phyloP scores from a whole-genome alignment of 1,140 invertebrate species.

The Leptoteleia sp. region DNA sequence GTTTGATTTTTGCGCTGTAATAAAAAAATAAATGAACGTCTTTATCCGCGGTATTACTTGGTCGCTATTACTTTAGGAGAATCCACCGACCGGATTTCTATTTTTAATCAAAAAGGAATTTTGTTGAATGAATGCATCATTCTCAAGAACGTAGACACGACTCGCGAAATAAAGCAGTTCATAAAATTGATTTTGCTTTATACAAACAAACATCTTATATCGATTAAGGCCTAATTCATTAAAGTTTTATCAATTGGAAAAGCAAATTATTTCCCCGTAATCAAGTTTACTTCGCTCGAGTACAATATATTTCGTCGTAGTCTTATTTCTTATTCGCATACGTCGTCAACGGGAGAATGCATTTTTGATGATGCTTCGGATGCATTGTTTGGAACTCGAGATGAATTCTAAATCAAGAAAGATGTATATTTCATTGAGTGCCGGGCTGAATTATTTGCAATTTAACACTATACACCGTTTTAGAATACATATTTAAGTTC shows the following conservation, averaged over 20 bases:
- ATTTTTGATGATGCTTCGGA: conserved; percentile 12
- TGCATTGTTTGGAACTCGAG: conserved; percentile 27
- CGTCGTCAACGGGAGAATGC: no score
- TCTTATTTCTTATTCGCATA: no score
- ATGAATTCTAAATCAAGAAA: conserved; percentile 34
- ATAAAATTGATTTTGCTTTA: conserved; percentile 25
- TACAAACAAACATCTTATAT: no score
- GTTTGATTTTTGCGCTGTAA: no score
- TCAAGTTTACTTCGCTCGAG: no score
- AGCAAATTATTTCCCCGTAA: no score
- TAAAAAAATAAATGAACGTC: no score
- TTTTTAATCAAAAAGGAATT: conserved; percentile 34
- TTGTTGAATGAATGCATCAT: conserved; percentile 16
- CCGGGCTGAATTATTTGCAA: conserved; percentile 31
- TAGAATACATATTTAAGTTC: conserved; percentile 46
- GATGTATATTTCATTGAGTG: conserved; percentile 52
- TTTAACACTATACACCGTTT: conserved; percentile 37
- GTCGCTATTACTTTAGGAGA: conserved; percentile 10
- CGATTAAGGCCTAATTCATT: no score
- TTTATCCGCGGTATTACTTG: not conserved
- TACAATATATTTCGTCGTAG: no score
- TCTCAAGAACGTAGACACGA: conserved; percentile 11
- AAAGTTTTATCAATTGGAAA: no score
- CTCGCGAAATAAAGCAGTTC: conserved; percentile 24
- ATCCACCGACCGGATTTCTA: conserved; percentile 2